Conservation (phyloP, 2,888 invertebrate species). For the Ormyrus pomaceus region DNA sequence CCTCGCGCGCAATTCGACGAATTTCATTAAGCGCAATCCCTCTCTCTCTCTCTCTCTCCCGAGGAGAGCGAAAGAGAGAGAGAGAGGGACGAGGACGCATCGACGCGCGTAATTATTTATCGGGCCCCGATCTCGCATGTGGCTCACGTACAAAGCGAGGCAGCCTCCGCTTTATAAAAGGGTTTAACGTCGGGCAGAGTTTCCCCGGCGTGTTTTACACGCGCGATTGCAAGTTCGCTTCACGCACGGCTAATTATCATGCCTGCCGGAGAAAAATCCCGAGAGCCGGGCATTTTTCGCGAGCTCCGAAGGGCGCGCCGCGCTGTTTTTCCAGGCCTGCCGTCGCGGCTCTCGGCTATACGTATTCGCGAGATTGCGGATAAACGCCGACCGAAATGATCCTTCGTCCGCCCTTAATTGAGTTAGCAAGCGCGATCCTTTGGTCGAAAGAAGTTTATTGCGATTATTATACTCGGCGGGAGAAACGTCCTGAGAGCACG, state of each 20-base stretch:
- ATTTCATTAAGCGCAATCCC: conserved; percentile 48
- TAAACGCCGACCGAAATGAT: too few species aligned
- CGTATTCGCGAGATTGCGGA: too few species aligned
- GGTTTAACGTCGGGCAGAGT: conserved; percentile 15
- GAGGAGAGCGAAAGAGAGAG: conserved; percentile 30
- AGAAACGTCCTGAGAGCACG: too few species aligned
- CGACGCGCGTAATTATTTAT: conserved; percentile 67
- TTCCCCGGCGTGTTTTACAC: conserved; percentile 26
- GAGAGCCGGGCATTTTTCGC: conserved; percentile 39
- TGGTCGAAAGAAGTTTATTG: too few species aligned
- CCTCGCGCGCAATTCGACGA: conserved; percentile 50
- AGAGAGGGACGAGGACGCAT: conserved; percentile 42
- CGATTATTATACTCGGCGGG: too few species aligned
- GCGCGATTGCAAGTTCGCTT: conserved; percentile 46
- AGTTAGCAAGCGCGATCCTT: too few species aligned
- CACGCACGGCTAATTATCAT: conserved; percentile 56
- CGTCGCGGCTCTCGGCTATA: too few species aligned
- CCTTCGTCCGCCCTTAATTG: too few species aligned
- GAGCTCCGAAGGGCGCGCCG: conserved; percentile 23
- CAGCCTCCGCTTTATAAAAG: conserved; percentile 35
- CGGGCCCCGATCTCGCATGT: conserved; percentile 65
- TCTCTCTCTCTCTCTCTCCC: neutral
- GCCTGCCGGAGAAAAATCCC: conserved; percentile 45
- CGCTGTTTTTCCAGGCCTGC: conserved; percentile 20
- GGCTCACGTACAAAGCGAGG: conserved; percentile 64